Evolutionary conservation across 2,113 vertebrate genomes (phyloP).

Genomic region (Alaudala cheleensis): DNA sequence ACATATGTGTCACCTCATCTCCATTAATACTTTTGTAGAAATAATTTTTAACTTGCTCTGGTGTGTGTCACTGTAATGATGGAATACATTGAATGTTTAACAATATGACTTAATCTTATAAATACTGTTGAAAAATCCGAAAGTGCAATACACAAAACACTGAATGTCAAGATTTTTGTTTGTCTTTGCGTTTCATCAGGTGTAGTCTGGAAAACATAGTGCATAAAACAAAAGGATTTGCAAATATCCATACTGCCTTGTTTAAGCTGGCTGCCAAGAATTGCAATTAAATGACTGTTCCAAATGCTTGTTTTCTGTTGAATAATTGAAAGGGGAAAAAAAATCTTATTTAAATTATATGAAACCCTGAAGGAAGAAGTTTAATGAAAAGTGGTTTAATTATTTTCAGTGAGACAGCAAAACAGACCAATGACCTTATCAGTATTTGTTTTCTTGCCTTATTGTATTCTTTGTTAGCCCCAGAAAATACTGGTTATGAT

Average conservation of each 20-base stretch:
- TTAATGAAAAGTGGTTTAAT: slow-evolving; percentile 11
- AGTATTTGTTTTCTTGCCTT: neutral
- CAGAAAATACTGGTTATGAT: slow-evolving; percentile 7
- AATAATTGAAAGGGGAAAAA: neutral
- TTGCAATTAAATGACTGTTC: neutral
- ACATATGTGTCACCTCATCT: neutral
- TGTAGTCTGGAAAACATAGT: neutral
- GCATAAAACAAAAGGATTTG: neutral
- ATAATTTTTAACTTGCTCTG: neutral
- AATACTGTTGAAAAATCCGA: neutral
- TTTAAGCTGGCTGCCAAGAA: neutral
- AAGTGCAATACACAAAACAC: neutral
- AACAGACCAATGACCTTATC: neutral
- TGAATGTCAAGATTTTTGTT: neutral
- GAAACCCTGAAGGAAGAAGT: neutral
- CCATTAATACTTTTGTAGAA: neutral
- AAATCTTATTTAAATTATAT: neutral
- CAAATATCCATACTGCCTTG: neutral
- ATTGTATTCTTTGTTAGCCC: neutral
- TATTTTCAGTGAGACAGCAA: slow-evolving; percentile 28
- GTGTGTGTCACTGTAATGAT: neutral
- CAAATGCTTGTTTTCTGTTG: slow-evolving; percentile 15
- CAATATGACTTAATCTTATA: neutral
- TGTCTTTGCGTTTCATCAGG: neutral
- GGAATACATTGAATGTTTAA: neutral